Percentiles rank a stretch among this genome's conserved stretches.
These are phyloP conservation scores for Serrognathus titanus DNA, from an alignment of 2,888 invertebrate species.

Conservation along the genomic window DNA sequence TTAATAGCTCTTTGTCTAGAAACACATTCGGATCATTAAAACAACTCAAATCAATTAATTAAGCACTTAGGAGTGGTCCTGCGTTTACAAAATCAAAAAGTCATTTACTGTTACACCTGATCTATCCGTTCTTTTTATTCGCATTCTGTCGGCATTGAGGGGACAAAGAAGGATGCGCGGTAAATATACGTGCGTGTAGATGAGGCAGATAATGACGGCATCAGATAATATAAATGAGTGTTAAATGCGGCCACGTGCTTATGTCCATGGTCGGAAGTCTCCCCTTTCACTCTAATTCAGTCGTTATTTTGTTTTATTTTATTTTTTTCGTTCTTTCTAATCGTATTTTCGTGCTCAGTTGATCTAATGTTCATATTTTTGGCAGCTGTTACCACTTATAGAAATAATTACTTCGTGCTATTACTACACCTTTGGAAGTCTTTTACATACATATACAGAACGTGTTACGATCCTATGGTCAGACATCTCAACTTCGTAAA, in stretches of 20 bases:
- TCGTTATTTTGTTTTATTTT: background rate
- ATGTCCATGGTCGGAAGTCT: background rate
- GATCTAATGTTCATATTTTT: background rate
- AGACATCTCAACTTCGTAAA: too few relatives aligned
- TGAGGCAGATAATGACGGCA: conserved; percentile 20
- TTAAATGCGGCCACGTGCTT: conserved; percentile 39
- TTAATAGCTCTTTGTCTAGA: too few relatives aligned
- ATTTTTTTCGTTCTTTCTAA: background rate
- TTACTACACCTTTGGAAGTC: too few relatives aligned
- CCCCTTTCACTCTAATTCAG: background rate
- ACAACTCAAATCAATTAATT: conserved; percentile 18
- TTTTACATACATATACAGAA: too few relatives aligned
- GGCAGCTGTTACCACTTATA: too few relatives aligned
- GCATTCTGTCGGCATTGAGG: background rate
- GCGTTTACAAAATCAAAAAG: conserved; percentile 16
- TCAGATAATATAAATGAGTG: conserved; percentile 42
- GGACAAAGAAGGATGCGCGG: background rate
- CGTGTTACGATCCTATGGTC: too few relatives aligned
- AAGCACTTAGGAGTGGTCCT: conserved; percentile 12
- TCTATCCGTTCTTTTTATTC: conserved; percentile 1
- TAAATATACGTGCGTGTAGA: conserved; percentile 18
- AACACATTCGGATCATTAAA: background rate
- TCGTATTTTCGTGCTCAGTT: background rate
- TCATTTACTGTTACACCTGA: conserved; percentile 19
- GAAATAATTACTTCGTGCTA: too few relatives aligned